These are phyloP conservation scores for Notechis scutatus DNA, from an alignment of 2,113 vertebrate species.

Conservation along the genomic window DNA sequence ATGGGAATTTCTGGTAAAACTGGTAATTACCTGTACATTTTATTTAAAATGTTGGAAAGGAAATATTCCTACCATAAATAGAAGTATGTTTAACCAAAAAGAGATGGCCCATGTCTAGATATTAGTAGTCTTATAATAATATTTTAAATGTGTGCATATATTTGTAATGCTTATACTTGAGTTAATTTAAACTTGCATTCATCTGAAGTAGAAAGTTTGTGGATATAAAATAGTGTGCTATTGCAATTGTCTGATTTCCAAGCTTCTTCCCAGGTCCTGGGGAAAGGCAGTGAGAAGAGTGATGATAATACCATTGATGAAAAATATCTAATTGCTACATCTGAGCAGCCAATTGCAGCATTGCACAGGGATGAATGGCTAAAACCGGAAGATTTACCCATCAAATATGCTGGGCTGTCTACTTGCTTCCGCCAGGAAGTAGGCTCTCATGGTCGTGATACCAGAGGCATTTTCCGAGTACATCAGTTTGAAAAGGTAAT, in stretches of 20 bases:
- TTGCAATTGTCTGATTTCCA: background rate
- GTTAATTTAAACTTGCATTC: rapidly evolving
- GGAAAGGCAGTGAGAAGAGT: constrained; percentile 88
- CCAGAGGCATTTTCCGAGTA: constrained; percentile 94
- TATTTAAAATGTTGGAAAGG: background rate
- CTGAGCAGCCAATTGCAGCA: constrained; percentile 94
- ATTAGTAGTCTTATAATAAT: background rate
- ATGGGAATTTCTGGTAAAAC: background rate
- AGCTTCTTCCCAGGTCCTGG: constrained; percentile 79
- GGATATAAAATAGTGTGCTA: background rate
- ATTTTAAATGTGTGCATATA: background rate
- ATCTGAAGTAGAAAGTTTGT: background rate
- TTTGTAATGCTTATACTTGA: background rate
- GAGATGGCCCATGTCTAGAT: background rate
- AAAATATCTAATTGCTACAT: constrained; percentile 96
- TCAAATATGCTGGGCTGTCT: constrained; percentile 88
- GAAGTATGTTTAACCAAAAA: background rate
- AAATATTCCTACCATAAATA: background rate
- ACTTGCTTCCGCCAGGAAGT: constrained; percentile 99
- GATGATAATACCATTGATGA: constrained; percentile 89
- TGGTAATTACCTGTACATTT: background rate
- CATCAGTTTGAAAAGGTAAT: constrained; percentile 98
- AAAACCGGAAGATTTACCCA: constrained; percentile 88
- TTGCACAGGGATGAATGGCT: constrained; percentile 96
- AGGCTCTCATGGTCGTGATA: constrained; percentile 96